These are phyloP conservation scores for Jaculus jaculus DNA, from an alignment of 2,113 vertebrate species.

Conservation along the genomic window DNA sequence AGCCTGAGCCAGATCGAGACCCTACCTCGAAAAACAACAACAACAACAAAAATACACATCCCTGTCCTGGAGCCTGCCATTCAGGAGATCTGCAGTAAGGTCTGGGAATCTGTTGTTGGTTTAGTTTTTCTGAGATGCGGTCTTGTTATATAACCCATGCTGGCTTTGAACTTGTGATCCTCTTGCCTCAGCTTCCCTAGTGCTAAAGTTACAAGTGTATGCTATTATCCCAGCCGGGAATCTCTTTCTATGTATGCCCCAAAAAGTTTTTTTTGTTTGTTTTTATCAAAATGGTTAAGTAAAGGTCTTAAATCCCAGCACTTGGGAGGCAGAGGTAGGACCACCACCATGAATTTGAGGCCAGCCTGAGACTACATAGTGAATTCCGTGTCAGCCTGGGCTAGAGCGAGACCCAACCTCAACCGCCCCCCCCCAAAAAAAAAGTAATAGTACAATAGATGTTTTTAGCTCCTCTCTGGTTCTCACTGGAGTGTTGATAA, in stretches of 20 bases:
- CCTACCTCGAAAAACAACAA: too few species aligned
- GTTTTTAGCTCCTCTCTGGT: not conserved
- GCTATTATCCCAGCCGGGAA: not conserved
- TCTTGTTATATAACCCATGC: not conserved
- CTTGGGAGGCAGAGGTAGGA: too few species aligned
- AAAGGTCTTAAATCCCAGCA: too few species aligned
- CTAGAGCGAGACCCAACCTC: too few species aligned
- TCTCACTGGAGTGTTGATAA: not conserved
- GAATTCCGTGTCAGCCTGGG: too few species aligned
- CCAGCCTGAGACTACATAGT: too few species aligned
- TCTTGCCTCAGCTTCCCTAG: not conserved
- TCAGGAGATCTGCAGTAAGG: not conserved
- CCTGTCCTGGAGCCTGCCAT: not conserved
- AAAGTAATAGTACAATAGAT: not conserved
- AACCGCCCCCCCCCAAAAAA: too few species aligned
- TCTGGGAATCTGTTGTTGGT: not conserved
- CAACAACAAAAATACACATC: not conserved
- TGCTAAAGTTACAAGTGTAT: not conserved
- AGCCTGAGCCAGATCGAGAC: too few species aligned
- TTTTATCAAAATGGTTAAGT: not conserved
- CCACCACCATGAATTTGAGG: too few species aligned
- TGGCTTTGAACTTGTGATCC: not conserved
- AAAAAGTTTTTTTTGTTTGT: not conserved
- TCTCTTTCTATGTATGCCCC: slow-evolving; percentile 8
- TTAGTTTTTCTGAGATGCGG: not conserved